phyloP scores from a whole-genome alignment of 2,113 vertebrate species.

The Lasiurus cinereus region DNA sequence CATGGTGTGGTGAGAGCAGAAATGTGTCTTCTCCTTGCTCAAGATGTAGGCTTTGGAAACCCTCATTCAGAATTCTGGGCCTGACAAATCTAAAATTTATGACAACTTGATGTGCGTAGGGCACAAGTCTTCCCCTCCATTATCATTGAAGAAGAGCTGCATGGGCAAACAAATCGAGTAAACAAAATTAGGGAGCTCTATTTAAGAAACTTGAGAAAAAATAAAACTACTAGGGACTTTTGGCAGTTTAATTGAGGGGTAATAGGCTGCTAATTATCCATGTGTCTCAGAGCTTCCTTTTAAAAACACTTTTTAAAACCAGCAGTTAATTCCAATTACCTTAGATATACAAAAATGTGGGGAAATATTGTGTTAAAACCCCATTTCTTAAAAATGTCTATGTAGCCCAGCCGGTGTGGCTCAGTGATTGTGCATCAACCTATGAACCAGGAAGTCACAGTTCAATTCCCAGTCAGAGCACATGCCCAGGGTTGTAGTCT shows the following conservation, averaged over 20 bases:
- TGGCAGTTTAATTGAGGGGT: slow-evolving; percentile 77
- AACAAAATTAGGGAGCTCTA: slow-evolving; percentile 69
- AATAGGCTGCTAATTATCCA: slow-evolving; percentile 73
- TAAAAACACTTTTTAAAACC: slow-evolving; percentile 61
- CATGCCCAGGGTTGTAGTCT: no score
- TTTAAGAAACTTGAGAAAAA: slow-evolving; percentile 73
- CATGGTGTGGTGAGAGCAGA: not conserved
- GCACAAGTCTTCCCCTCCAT: slow-evolving; percentile 36
- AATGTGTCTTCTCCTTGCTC: not conserved
- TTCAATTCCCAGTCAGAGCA: no score
- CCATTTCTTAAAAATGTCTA: slow-evolving; percentile 50
- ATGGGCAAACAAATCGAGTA: slow-evolving; percentile 51
- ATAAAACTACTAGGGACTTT: slow-evolving; percentile 57
- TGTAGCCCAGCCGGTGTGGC: not conserved
- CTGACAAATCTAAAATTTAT: slow-evolving; percentile 26
- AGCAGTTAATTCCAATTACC: slow-evolving; percentile 72
- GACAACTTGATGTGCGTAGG: slow-evolving; percentile 34
- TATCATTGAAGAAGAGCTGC: slow-evolving; percentile 25
- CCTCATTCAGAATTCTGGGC: not conserved
- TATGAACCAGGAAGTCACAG: no score
- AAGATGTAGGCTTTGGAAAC: not conserved
- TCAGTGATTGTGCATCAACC: not conserved
- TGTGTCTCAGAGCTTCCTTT: slow-evolving; percentile 61
- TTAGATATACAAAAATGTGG: not conserved
- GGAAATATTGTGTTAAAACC: not conserved